Base-by-base conservation (phyloP, 2,888 invertebrate species). In the Blastobasis lacticolella region DNA sequence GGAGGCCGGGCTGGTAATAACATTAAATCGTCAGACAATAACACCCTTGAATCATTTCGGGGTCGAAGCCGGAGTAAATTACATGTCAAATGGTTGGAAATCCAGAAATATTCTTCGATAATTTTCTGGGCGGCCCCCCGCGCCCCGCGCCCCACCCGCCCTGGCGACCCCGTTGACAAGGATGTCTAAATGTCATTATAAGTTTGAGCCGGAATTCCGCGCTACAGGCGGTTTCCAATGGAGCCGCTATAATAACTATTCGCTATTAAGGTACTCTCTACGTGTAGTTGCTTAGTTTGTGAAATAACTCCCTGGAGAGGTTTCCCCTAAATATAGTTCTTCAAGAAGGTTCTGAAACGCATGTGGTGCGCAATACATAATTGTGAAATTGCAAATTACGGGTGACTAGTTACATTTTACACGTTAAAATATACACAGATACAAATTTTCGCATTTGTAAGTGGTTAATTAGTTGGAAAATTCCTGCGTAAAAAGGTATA, bases 111-210 rank as follows among this genome's bases (percentile, higher is more conserved):
- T 83, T 83, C 73, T 61, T 62, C 62, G 64, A 70, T 69, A 71
- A 68, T 69, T 71, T 69, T 59, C 62, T 59, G 62, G 57, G 54
- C 53, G 44, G 56, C 8, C 49, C 49, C 53, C 50, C 49, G 53
- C 51, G 48, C 51, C 49, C 50, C 49, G 51, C 51, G 4, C 40
- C 23, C 56, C 40, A n/a, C n/a, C 2, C 54, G 43, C 53, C 47
- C 50, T 38, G 54, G 44, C 46, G 52, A 53, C 50, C 68, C 64
- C 71, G 68, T 72, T 80, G 81, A 82, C 83, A 81, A 75, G 78
- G 81, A 82, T 82, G 83, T 84, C 81, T 78, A 86, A 86, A 87
- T 84, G 81, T 84, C 85, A 84, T 85, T 86, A 85, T 82, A 84
- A 86, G 81, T 86, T 85, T 73, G 73, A 78, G 75, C 62, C 67